Evolutionary conservation across 2,113 vertebrate species (phyloP).

Genomic region (Protomyctophum bolini): DNA sequence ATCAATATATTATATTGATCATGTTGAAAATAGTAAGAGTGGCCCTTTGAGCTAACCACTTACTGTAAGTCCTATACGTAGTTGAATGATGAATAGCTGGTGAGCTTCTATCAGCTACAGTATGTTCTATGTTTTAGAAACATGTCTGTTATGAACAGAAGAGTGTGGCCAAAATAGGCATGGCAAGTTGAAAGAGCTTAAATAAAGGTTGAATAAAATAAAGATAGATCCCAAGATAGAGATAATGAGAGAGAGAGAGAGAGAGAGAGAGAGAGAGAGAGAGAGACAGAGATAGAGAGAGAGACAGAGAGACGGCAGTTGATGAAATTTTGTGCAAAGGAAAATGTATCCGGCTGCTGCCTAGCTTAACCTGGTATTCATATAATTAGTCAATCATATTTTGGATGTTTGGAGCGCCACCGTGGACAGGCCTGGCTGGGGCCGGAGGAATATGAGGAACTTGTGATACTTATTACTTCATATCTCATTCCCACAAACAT

Average conservation of each 20-base stretch:
- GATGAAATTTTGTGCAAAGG: conserved; percentile 25
- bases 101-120: too few relatives aligned
- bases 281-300: neutral
- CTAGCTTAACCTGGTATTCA: conserved; percentile 30
- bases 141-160: too few relatives aligned
- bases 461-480: conserved; percentile 24
- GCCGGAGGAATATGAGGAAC: neutral
- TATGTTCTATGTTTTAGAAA: too few relatives aligned
- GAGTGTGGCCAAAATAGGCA: too few relatives aligned
- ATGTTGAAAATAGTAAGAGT: too few relatives aligned
- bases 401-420: neutral
- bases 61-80: too few relatives aligned
- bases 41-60: too few relatives aligned
- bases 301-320: conserved; percentile 20
- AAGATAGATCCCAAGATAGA: neutral
- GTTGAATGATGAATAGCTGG: too few relatives aligned
- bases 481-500: conserved; percentile 53
- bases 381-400: conserved; percentile 28
- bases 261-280: conserved; percentile 21
- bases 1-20: too few relatives aligned
- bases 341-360: conserved; percentile 9
- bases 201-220: too few relatives aligned
- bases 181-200: too few relatives aligned
- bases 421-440: neutral
- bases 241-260: conserved; percentile 8